Base-by-base conservation (phyloP, 2,888 invertebrate species). In the Volucella zonaria region DNA sequence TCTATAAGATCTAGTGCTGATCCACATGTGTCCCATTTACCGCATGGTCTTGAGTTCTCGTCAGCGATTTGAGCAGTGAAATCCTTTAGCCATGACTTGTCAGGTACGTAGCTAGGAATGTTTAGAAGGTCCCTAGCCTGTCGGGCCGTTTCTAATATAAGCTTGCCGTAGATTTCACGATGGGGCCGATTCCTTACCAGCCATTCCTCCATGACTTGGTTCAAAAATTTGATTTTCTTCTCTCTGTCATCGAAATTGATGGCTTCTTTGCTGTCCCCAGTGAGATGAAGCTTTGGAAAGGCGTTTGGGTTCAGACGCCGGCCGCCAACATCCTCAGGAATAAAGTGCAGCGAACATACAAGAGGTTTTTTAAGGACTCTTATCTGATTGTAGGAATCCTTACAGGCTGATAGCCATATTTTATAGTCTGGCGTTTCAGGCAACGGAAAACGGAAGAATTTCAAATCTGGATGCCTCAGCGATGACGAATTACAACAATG, bases 151-250 rank as follows among this genome's bases (percentile, higher is more conserved):
- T 73, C 58, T 8, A 85, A 47, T 1, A 85, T 56, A 1, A 81
- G 71, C 58, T 67, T 67, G 42, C 81, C 85, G 40, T 81, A 81
- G 47, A 85, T 85, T 9, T 85, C 83, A 1, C 80, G 71, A 58
- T 71, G 47, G 0, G 81, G 70, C 23, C 83, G 71, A 47, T 91
- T 91, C 4, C 91, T 87, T 9, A 91, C 89, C 43, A 91, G 76
- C 91, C 91, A 91, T 75, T 91, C 91, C 56, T 91, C 91, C 42
- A 91, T 91, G 2, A 91, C 90, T 2, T 90, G 90, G 87, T 90
- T 91, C 23, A 91, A 89, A 54, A 90, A 91, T 56, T 91, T 90
- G 77, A 91, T 90, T 56, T 91, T 90, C 12, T 90, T 87, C 56
- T 91, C 90, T 0, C 90, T 87, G n/a, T 90, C 90, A 62, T 90